These are phyloP conservation scores for Mythimna albipuncta DNA, from an alignment of 2,888 invertebrate species.

Conservation along the genomic window DNA sequence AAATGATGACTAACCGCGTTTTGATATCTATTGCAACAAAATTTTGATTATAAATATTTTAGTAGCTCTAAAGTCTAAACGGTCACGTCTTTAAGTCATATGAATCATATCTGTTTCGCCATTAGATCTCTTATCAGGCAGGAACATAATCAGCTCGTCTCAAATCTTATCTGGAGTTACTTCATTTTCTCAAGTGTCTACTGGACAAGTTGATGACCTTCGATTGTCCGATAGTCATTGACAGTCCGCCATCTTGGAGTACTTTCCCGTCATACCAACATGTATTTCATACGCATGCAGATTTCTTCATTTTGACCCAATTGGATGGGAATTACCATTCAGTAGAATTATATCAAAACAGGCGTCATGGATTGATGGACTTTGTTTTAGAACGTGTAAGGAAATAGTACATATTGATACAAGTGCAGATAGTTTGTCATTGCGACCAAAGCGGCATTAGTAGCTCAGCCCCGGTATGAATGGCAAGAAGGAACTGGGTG, in stretches of 20 bases:
- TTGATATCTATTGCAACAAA: slow-evolving; percentile 6
- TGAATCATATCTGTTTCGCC: slow-evolving; percentile 16
- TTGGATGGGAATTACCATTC: background rate
- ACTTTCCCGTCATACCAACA: slow-evolving; percentile 16
- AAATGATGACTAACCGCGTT: no score
- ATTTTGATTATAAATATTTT: background rate
- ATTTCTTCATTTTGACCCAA: slow-evolving; percentile 29
- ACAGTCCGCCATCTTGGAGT: background rate
- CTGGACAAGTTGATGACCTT: slow-evolving; percentile 53
- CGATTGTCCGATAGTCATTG: slow-evolving; percentile 47
- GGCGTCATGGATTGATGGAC: background rate
- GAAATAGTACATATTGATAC: no score
- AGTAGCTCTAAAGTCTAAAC: slow-evolving; percentile 3
- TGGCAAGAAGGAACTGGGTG: no score
- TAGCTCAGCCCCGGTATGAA: no score
- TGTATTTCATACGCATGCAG: background rate
- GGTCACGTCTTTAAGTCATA: slow-evolving; percentile 10
- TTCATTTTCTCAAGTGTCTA: slow-evolving; percentile 35
- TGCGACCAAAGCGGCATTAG: no score
- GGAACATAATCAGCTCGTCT: slow-evolving; percentile 42
- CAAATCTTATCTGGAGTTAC: slow-evolving; percentile 46
- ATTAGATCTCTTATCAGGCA: slow-evolving; percentile 37
- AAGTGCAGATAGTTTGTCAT: no score
- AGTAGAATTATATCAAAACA: background rate
- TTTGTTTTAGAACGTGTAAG: no score